Percentiles rank a stretch among this genome's conserved stretches.
phyloP scores from a whole-genome alignment of 1,140 invertebrate species.

The Nixonia krombeini region DNA sequence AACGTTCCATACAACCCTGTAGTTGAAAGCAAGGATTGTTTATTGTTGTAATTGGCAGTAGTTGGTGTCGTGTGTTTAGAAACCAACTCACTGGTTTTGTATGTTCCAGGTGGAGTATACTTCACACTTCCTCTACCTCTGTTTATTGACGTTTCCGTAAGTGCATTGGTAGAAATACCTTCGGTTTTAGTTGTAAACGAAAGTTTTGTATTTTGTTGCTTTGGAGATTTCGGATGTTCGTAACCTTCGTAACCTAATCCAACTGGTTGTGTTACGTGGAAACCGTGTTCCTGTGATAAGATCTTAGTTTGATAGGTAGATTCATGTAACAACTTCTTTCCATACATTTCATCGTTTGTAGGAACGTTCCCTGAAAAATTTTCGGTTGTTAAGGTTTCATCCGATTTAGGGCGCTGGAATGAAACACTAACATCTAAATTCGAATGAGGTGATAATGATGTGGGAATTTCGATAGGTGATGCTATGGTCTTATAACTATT shows the following conservation, averaged over 20 bases:
- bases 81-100: constrained; percentile 14
- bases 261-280: too few relatives aligned
- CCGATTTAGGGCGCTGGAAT: constrained; percentile 43
- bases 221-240: neutral
- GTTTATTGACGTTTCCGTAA: constrained; percentile 41
- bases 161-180: constrained; percentile 26
- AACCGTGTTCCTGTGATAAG: too few relatives aligned
- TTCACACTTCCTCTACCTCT: constrained; percentile 52
- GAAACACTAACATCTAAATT: constrained; percentile 58
- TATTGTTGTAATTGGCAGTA: neutral
- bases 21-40: constrained; percentile 15
- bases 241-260: too few relatives aligned
- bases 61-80: constrained; percentile 8
- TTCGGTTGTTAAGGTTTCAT: constrained; percentile 21
- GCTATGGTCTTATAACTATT: constrained; percentile 48
- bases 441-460: constrained; percentile 31
- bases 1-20: constrained; percentile 3
- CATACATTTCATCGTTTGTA: constrained; percentile 39
- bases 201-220: constrained; percentile 13
- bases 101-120: constrained; percentile 48
- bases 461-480: constrained; percentile 42
- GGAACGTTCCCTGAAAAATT: constrained; percentile 16
- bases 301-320: too few relatives aligned
- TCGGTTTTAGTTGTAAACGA: constrained; percentile 14
- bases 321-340: constrained; percentile 42